Conservation (phyloP, 2,888 invertebrate genomes). For the Acanthosepion pharaonis region DNA sequence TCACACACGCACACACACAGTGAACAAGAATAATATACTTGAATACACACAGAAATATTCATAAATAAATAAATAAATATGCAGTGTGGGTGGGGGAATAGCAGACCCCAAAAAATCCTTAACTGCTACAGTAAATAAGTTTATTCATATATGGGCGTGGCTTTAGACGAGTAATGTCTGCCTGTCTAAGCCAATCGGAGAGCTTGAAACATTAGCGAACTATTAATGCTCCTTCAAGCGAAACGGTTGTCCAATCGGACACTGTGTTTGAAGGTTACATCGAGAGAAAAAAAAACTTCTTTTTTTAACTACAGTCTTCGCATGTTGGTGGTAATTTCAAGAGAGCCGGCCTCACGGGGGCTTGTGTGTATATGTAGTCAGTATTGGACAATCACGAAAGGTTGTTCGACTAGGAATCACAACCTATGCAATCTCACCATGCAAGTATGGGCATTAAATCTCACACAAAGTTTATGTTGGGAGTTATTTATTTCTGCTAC, state of each 20-base stretch:
- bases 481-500: constrained; percentile 60
- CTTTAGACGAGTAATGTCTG: background rate
- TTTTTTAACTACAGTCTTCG: too few species aligned
- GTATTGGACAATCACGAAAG: constrained; percentile 10
- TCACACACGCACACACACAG: background rate
- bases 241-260: constrained; percentile 38
- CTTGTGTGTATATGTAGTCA: background rate
- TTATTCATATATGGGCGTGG: constrained; percentile 33
- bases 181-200: background rate
- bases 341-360: too few species aligned
- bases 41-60: background rate
- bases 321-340: too few species aligned
- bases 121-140: too few species aligned
- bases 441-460: constrained; percentile 62
- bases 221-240: constrained; percentile 36
- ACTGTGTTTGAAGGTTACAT: constrained; percentile 36
- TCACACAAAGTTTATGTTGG: constrained; percentile 60
- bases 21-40: background rate
- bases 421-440: constrained; percentile 46
- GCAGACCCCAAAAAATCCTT: too few species aligned
- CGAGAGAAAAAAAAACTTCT: too few species aligned
- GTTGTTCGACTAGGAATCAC: background rate
- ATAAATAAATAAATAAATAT: background rate
- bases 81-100: background rate
- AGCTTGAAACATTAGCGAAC: constrained; percentile 37